phyloP scores from a whole-genome alignment of 1,140 invertebrate species.

The Diuraphis noxia region DNA sequence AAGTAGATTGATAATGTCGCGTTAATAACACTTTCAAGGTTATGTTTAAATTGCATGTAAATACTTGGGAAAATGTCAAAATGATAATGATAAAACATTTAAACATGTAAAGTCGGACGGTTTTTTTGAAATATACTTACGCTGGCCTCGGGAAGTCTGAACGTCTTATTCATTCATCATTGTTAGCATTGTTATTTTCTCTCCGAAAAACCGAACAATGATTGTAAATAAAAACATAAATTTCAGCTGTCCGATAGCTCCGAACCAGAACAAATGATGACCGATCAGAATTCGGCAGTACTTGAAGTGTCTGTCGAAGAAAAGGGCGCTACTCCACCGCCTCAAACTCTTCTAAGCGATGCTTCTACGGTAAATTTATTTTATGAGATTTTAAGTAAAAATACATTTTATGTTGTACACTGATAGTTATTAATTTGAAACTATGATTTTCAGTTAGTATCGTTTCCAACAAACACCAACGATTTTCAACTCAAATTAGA shows the following conservation, averaged over 20 bases:
- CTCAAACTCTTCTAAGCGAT: not conserved
- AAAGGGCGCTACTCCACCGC: not conserved
- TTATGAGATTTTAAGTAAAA: not conserved
- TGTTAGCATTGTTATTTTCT: not conserved
- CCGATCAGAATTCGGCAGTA: conserved; percentile 28
- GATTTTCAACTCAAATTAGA: not conserved
- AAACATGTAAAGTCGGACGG: conserved; percentile 14
- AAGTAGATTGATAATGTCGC: not conserved
- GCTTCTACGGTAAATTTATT: not conserved
- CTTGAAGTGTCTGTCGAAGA: conserved; percentile 46
- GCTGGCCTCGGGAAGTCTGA: not conserved
- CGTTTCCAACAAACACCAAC: conserved; percentile 10
- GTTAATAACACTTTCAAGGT: conserved; percentile 39
- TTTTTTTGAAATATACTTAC: not conserved
- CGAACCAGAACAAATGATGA: conserved; percentile 18
- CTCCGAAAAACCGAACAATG: not conserved
- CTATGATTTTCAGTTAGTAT: conserved; percentile 19
- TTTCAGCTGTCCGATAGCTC: not conserved
- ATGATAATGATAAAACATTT: conserved; percentile 7
- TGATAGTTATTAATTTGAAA: not conserved
- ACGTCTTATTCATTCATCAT: not conserved
- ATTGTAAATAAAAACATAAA: not conserved
- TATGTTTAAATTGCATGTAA: conserved; percentile 31
- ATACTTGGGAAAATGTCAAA: conserved; percentile 5
- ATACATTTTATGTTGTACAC: not conserved